Percentiles rank a stretch among this genome's conserved stretches.
Conservation (phyloP, 2,113 vertebrate genomes). For the Brachypodius melanocephalos region DNA sequence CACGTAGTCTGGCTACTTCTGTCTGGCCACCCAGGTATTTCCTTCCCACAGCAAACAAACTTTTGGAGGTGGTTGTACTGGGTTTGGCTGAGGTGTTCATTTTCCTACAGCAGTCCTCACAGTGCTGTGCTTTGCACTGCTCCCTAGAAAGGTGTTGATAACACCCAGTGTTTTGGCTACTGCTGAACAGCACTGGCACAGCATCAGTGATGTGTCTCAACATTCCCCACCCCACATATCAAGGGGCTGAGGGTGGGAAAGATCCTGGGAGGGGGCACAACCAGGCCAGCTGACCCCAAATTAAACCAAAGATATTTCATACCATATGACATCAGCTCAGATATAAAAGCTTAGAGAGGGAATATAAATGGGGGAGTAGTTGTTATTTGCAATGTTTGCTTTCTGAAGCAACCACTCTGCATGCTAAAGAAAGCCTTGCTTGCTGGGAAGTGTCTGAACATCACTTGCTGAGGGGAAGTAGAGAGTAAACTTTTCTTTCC, state of each 20-base stretch:
- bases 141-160: not conserved
- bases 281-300: not conserved
- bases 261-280: not conserved
- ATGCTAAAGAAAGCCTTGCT: not conserved
- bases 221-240: fast-evolving
- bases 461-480: not conserved
- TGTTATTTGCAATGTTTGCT: not conserved
- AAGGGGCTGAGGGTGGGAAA: not conserved
- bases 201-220: not conserved
- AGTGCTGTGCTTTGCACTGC: not conserved
- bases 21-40: not conserved
- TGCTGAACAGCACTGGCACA: not conserved
- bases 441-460: not conserved
- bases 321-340: not conserved
- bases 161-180: not conserved
- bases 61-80: not conserved
- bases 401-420: not conserved
- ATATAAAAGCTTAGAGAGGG: not conserved
- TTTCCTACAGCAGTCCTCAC: not conserved
- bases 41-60: not conserved
- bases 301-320: not conserved
- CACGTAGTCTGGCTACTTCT: fast-evolving
- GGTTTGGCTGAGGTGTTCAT: not conserved
- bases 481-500: not conserved
- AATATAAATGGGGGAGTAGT: not conserved